Percentiles rank a stretch among this genome's conserved stretches.
phyloP scores from a whole-genome alignment of 2,113 vertebrate species.

The Poicephalus gulielmi region DNA sequence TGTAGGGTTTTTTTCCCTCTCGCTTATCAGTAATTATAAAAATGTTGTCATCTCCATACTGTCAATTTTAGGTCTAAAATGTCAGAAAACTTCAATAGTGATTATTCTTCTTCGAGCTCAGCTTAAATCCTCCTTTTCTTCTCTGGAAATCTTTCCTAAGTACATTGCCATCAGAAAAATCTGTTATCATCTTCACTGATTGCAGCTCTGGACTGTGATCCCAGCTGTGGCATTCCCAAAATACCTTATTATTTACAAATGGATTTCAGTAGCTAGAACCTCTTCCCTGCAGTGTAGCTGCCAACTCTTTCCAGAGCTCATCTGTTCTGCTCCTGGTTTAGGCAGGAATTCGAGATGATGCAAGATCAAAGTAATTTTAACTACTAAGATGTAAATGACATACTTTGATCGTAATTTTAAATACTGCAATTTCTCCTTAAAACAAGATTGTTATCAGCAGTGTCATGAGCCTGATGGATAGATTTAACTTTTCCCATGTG shows the following conservation, averaged over 20 bases:
- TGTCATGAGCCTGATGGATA: not conserved
- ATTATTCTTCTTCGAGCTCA: not conserved
- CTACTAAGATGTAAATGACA: not conserved
- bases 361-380: not conserved
- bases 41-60: not conserved
- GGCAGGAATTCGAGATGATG: not conserved
- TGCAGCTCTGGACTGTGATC: not conserved
- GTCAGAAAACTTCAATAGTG: not conserved
- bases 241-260: conserved; percentile 7
- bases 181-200: not conserved
- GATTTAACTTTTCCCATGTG: not conserved
- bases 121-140: not conserved
- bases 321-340: not conserved
- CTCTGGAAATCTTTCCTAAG: not conserved
- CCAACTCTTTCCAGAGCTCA: not conserved
- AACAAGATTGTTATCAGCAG: not conserved
- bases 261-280: not conserved
- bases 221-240: not conserved
- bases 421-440: not conserved
- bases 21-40: not conserved
- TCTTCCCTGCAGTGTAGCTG: not conserved
- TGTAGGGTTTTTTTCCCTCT: not conserved
- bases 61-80: not conserved
- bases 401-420: not conserved
- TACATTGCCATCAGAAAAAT: not conserved